phyloP scores from a whole-genome alignment of 2,797 vertebrate genomes.

The Pangasius mekongensis region DNA sequence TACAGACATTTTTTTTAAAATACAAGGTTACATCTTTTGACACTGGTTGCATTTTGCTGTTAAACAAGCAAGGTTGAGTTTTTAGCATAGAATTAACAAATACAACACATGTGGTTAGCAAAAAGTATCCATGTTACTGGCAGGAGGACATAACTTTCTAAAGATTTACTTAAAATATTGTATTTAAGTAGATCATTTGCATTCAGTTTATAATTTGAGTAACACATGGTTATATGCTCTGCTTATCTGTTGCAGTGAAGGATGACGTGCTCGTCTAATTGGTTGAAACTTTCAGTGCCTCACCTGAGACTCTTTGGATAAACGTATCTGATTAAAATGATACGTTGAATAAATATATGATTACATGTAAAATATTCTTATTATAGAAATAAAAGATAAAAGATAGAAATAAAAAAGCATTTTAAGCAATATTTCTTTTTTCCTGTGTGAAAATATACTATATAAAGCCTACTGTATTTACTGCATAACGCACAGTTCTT shows the following conservation, averaged over 20 bases:
- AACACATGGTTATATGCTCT: neutral
- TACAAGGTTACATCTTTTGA: neutral
- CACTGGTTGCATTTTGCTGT: neutral
- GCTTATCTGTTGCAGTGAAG: neutral
- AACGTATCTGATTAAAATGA: too few species aligned
- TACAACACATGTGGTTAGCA: neutral
- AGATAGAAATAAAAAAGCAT: too few species aligned
- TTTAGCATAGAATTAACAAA: neutral
- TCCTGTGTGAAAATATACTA: neutral
- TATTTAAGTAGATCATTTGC: too few species aligned
- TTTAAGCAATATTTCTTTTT: too few species aligned
- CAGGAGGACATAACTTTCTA: neutral
- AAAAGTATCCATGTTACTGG: neutral
- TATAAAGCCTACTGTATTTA: neutral
- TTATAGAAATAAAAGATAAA: neutral
- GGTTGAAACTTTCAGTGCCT: neutral
- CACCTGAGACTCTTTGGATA: neutral
- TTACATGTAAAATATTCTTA: neutral
- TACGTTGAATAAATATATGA: too few species aligned
- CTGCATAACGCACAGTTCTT: neutral
- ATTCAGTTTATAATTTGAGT: neutral
- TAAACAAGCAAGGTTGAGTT: neutral
- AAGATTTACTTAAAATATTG: neutral
- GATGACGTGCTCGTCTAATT: neutral
- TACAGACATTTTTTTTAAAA: neutral